Percentiles rank a stretch among this genome's conserved stretches.
Conservation (phyloP, 2,113 vertebrate species). For the Phyllostomus hastatus region DNA sequence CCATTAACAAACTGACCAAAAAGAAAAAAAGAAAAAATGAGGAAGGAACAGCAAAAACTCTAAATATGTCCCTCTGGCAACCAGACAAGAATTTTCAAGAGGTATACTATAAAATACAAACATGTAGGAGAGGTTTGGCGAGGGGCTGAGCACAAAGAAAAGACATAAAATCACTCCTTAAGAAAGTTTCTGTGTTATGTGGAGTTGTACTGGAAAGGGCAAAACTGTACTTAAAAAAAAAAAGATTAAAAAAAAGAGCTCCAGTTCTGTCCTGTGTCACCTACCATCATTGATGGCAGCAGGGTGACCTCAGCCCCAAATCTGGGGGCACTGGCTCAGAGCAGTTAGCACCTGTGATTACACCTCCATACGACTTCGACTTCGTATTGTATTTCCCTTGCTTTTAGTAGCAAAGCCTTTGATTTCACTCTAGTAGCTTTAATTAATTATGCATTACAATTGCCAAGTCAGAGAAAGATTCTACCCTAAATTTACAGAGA, state of each 20-base stretch:
- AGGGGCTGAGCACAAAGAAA: neutral
- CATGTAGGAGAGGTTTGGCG: neutral
- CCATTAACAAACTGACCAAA: neutral
- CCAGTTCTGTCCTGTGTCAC: neutral
- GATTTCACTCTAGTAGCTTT: constrained; percentile 33
- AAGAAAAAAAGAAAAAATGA: neutral
- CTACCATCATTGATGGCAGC: neutral
- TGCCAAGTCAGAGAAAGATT: constrained; percentile 61
- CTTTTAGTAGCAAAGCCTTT: constrained; percentile 56
- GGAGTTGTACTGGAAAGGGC: neutral
- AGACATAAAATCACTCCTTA: neutral
- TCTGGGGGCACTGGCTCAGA: neutral
- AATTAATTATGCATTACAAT: constrained; percentile 70
- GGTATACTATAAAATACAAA: neutral
- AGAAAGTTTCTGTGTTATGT: neutral
- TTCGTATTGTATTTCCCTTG: neutral
- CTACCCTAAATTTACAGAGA: constrained; percentile 67
- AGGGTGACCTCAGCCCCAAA: neutral
- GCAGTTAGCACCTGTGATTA: neutral
- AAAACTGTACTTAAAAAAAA: neutral
- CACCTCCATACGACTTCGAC: neutral
- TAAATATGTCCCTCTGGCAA: neutral
- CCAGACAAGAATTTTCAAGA: neutral
- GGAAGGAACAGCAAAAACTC: neutral
- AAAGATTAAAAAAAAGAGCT: neutral